These are phyloP conservation scores for Turdus rufiventris DNA, from an alignment of 2,113 vertebrate genomes.

Conservation along the genomic window DNA sequence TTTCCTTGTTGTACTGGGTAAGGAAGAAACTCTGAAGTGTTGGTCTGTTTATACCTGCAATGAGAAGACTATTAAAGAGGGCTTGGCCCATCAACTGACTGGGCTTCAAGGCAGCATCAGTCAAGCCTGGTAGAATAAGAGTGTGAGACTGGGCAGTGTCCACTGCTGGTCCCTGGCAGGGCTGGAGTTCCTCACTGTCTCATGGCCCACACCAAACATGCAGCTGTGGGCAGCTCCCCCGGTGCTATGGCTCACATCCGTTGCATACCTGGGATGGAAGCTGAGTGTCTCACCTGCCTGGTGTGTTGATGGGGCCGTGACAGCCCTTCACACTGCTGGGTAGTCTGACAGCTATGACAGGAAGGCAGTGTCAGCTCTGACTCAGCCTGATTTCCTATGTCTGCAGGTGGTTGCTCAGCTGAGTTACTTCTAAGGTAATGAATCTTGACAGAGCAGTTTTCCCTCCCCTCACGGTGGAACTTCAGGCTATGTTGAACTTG, in stretches of 20 bases:
- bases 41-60: not conserved
- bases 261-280: not conserved
- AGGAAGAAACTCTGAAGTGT: not conserved
- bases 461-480: not conserved
- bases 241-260: not conserved
- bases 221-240: not conserved
- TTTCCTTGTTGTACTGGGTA: not conserved
- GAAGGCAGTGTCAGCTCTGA: conserved; percentile 1
- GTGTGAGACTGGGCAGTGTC: not conserved
- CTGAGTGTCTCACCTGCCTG: not conserved
- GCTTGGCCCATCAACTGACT: not conserved
- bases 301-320: not conserved
- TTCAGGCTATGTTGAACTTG: not conserved
- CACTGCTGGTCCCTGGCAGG: not conserved
- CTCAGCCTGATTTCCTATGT: not conserved
- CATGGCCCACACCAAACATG: not conserved
- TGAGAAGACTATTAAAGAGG: not conserved
- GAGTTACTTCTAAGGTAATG: not conserved
- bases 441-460: not conserved
- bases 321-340: not conserved
- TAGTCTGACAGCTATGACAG: not conserved
- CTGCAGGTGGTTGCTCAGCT: not conserved
- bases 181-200: not conserved
- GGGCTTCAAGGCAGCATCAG: not conserved
- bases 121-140: not conserved